These are phyloP conservation scores for Bos indicus DNA, from an alignment of 2,113 vertebrate genomes.

Conservation along the genomic window DNA sequence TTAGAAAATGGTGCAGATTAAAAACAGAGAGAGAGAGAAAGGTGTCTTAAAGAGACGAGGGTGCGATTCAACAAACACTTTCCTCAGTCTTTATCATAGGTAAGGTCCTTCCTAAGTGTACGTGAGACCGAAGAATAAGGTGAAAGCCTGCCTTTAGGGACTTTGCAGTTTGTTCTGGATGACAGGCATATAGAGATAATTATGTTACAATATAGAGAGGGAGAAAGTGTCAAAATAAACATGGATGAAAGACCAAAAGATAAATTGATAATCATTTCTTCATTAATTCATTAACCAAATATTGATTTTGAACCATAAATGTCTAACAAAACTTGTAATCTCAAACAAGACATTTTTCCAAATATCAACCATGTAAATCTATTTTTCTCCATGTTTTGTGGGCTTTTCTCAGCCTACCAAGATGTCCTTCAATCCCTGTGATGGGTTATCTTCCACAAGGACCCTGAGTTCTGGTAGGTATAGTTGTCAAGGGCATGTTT, in stretches of 20 bases:
- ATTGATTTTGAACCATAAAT: neutral
- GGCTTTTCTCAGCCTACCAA: neutral
- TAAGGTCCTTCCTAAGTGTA: neutral
- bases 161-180: neutral
- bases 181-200: neutral
- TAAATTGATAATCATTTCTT: neutral
- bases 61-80: neutral
- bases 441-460: neutral
- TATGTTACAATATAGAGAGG: neutral
- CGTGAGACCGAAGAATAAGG: neutral
- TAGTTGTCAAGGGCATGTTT: neutral
- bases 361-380: neutral
- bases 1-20: neutral
- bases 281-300: neutral
- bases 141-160: neutral
- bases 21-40: neutral
- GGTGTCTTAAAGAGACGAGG: neutral
- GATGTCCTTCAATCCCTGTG: neutral
- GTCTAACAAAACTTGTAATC: neutral
- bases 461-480: neutral
- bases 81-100: rapidly evolving
- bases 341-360: neutral
- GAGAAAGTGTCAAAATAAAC: neutral
- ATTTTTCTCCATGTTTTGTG: neutral
- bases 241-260: neutral